Base-by-base conservation (phyloP, 2,113 vertebrate species). In the Procapra przewalskii region DNA sequence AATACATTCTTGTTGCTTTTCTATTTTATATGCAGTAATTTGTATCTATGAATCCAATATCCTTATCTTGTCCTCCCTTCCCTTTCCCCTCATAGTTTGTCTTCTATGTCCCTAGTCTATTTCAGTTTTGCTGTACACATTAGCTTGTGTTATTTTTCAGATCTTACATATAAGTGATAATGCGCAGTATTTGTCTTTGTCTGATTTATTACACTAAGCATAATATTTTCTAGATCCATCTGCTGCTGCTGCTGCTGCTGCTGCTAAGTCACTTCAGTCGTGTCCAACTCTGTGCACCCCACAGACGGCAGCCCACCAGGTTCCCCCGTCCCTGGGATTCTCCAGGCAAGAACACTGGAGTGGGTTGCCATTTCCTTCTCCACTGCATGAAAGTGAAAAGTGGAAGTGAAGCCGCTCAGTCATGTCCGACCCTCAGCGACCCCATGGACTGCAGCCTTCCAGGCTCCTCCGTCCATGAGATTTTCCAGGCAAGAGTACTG, bases 401-500 rank as follows among this genome's bases (percentile, higher is more conserved):
- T 55, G 55, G 23, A 55, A 55, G 55, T 55, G 21, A 55, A 55
- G 55, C 1, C 21, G 21, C 55, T 55, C 7, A 55, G 21, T 8
- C 8, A 1, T 9, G 55, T 57, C 55, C 6, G 0, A 62, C 13
- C 5, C 59, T 60, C 12, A 15, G 12, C 0, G 13, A 60, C 13
- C 27, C 29, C 59, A 31, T 31, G 59, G 59, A 62, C 59, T 60
- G 13, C 59, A 62, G 60, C 60, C 29, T 62, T 15, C 60, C 29
- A 31, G 13, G 60, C 29, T 62, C 29, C 29, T 62, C 60, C 1
- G 0, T 62, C 60, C 29, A 31, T 62, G 13, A 7, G 6, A 64
- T 33, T 64, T 16, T 64, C 60, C 31, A 33, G 31, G 14, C 31
- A 33, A 16, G 60, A 64, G 31, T 4, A 64, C 60, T 64, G 60